Evolutionary conservation across 2,113 vertebrate species (phyloP).

Genomic region (Paraplagusia blochii): DNA sequence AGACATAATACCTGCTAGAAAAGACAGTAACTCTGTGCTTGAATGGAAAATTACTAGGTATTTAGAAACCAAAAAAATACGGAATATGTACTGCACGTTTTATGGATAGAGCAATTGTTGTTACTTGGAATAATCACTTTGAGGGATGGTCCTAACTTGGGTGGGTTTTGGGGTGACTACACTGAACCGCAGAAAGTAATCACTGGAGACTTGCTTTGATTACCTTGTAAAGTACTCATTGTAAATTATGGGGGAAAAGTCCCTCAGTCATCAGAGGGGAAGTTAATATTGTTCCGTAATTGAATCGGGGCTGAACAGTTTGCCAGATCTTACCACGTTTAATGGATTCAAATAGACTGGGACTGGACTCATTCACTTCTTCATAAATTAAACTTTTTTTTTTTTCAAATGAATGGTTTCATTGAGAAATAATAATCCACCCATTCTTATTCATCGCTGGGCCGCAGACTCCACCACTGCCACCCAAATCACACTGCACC

Average conservation of each 20-base stretch:
- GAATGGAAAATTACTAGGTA: conserved; percentile 42
- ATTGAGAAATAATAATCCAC: too few species aligned
- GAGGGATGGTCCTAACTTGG: conserved; percentile 4
- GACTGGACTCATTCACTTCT: not conserved
- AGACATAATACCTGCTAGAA: conserved; percentile 61
- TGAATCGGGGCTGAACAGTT: not conserved
- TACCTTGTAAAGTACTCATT: conserved; percentile 3
- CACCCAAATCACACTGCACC: too few species aligned
- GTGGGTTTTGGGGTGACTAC: not conserved
- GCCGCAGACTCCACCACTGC: too few species aligned
- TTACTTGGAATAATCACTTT: conserved; percentile 1
- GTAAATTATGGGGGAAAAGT: conserved; percentile 1
- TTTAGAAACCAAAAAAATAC: conserved; percentile 29
- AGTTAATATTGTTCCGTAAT: not conserved
- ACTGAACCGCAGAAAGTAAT: not conserved
- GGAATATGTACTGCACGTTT: conserved; percentile 14
- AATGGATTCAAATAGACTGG: not conserved
- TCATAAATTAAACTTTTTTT: not conserved
- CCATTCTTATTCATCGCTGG: too few species aligned
- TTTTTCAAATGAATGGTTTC: not conserved
- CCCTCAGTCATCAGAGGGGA: not conserved
- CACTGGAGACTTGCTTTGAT: conserved; percentile 9
- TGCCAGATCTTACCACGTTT: not conserved
- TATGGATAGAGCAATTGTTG: not conserved
- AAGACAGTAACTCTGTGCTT: conserved; percentile 41